phyloP scores from a whole-genome alignment of 53 echinoderm and acorn worm genomes.

The Patiria pectinifera region DNA sequence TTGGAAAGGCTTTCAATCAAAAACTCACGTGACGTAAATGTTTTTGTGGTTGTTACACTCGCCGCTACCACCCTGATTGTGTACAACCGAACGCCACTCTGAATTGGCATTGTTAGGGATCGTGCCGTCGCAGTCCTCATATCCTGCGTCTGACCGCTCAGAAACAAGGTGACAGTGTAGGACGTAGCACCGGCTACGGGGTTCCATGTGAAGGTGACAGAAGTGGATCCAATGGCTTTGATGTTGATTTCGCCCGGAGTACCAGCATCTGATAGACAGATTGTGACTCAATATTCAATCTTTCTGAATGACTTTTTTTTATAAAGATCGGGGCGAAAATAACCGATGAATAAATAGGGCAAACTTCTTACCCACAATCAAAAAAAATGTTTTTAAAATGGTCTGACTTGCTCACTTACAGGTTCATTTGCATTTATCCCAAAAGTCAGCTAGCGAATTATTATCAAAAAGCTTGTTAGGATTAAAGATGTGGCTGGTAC shows the following conservation, averaged over 20 bases:
- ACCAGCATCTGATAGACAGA: slow-evolving; percentile 57
- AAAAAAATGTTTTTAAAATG: no score
- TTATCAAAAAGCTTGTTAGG: no score
- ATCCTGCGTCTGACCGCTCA: neutral
- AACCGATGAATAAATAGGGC: neutral
- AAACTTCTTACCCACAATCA: no score
- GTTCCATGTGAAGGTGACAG: slow-evolving; percentile 74
- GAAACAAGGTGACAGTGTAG: neutral
- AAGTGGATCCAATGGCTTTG: slow-evolving; percentile 41
- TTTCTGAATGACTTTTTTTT: neutral
- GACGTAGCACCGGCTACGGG: neutral
- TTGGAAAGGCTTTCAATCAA: neutral
- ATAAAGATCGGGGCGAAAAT: neutral
- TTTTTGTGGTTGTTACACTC: neutral
- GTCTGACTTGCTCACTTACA: no score
- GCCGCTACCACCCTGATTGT: neutral
- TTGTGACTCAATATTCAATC: neutral
- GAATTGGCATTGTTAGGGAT: neutral
- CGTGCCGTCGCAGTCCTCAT: neutral
- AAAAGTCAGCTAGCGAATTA: no score
- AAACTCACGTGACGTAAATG: neutral
- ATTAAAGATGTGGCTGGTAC: no score
- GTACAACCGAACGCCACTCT: neutral
- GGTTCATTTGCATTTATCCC: no score
- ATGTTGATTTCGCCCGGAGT: slow-evolving; percentile 61